Base-by-base conservation (phyloP, 2,888 invertebrate species). In the Morinoia aosen region DNA sequence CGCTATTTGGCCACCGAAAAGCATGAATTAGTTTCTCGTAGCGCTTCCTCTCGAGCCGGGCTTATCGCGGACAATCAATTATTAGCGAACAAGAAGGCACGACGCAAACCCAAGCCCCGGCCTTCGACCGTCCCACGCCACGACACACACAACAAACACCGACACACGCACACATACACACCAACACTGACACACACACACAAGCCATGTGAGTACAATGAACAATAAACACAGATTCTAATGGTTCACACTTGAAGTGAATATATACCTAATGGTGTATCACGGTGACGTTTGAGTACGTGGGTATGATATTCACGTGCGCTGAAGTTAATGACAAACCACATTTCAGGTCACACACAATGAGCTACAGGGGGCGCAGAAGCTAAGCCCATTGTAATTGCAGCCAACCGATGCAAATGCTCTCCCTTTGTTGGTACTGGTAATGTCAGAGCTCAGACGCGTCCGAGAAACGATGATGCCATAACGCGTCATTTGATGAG, bases 21-120 rank as follows among this genome's bases (percentile, higher is more conserved):
- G 93, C 93, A 57, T 56, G 48, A 93, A 93, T 93, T 93, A 93
- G 93, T n/a, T 57, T 93, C 56, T 93, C 93, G 56, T 57, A n/a
- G 14, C 33, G 93, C 93, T 93, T 57, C 93, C 93, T 39, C 48
- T 93, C 48, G 39, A 39, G 57, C 93, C 57, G 3, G 7, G 56
- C 48, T 93, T 93, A 57, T 93, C 57, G 8, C 57, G n/a, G 12
- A 57, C 56, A 93, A 57, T 93, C 93, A 93, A 93, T 93, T 93
- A 93, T 90, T 39, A 39, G 90, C 90, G 39, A 48, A 48, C 90
- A 48, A 90, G 90, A 39, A 90, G 90, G 40, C 90, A 90, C 90
- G 76, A 76, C 76, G 76, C 76, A 76, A 76, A 76, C 25, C 76
- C 76, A 76, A 76, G 76, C 76, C 25, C 76, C 33, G 76, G 76